Evolutionary conservation across 2,888 invertebrate species (phyloP), one percentile per base, ranked within the genome.

Genomic region (Hoplodrina ambigua): DNA sequence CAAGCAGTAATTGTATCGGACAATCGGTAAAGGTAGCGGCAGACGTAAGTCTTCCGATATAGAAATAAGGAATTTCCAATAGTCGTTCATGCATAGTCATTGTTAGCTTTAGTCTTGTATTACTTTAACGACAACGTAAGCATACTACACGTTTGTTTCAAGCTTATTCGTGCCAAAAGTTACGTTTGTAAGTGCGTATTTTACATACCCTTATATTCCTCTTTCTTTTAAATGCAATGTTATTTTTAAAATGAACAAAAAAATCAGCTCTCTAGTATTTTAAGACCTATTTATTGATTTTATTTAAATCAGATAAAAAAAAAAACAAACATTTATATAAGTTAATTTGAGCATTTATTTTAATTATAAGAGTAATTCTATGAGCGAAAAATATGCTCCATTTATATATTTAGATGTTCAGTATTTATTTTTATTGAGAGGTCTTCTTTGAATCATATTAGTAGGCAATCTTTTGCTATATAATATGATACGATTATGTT

Each of bases 11-110:
- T 81, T 85, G 76, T 82, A 84, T 84, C 76, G 82, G 86, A 84
- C 83, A 85, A 87, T 84, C 85, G 82, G 84, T 86, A 85, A 86
- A 72, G 72, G 80, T 87, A 88, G 86, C 74, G 78, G 82, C 88
- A 87, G 86, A 84, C 67, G 75, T 73, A 77, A 83, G 81, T 84
- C 83, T 81, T 87, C 85, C 78, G 84, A 81, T 77, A 81, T 87
- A 87, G 87, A 76, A 84, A 81, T 89, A 89, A 89, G 85, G 84
- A 86, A 85, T 81, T 75, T 75, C 80, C 82, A 79, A 86, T 87
- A 89, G 88, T 90, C 87, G 89, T 89, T 92, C 86, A 86, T 83
- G 87, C 79, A 81, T 94, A 94, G 94, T 94, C 94, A 93, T 91
- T 91, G 82, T 89, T 94, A 94, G 93, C 89, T 91, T 93, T 94